phyloP scores from a whole-genome alignment of 2,888 invertebrate species.

The Trimorus sp. region DNA sequence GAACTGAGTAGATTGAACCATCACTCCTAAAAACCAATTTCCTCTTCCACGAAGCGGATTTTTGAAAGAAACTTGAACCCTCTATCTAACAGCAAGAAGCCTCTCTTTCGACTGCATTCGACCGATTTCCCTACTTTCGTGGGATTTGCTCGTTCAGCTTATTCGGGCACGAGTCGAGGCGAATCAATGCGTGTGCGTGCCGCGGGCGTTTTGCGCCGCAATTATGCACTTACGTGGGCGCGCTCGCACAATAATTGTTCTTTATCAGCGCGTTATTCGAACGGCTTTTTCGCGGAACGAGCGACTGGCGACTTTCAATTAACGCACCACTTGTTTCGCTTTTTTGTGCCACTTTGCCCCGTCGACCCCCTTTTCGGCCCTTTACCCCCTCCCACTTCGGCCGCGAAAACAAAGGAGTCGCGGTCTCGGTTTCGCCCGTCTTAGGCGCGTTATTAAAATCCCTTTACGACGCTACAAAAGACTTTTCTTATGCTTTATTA shows the following conservation, averaged over 20 bases:
- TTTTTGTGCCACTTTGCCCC: neutral
- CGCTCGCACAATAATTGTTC: neutral
- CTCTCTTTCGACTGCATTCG: too few species aligned
- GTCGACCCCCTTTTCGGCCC: neutral
- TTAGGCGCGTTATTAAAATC: constrained; percentile 57
- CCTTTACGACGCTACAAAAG: constrained; percentile 42
- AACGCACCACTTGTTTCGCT: constrained; percentile 30
- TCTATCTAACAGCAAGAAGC: too few species aligned
- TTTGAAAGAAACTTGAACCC: too few species aligned
- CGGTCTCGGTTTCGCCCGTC: constrained; percentile 16
- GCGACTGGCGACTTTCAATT: constrained; percentile 35
- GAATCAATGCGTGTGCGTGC: neutral
- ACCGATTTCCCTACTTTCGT: too few species aligned
- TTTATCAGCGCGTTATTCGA: neutral
- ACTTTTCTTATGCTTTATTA: constrained; percentile 49
- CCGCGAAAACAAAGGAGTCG: too few species aligned
- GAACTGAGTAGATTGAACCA: too few species aligned
- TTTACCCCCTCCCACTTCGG: neutral
- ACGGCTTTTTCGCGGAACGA: neutral
- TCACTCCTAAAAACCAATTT: too few species aligned
- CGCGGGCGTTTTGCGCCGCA: neutral
- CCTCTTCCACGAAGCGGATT: too few species aligned
- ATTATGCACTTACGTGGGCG: neutral
- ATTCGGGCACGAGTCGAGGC: too few species aligned
- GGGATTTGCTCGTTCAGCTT: too few species aligned